phyloP scores from a whole-genome alignment of 2,797 vertebrate species.

The Hemibagrus guttatus region DNA sequence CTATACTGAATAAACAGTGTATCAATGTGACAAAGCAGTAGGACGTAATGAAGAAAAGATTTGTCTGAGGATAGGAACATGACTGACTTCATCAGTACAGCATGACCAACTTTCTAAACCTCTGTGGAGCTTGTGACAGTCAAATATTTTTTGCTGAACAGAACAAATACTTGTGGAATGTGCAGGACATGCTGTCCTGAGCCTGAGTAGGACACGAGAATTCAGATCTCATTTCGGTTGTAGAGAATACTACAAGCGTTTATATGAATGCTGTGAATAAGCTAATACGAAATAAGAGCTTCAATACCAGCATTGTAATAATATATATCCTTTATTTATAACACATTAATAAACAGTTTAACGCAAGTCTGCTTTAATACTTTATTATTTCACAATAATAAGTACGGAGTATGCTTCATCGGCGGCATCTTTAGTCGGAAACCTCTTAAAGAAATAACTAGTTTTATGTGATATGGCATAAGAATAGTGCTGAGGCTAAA shows the following conservation, averaged over 20 bases:
- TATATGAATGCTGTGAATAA: background rate
- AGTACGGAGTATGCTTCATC: background rate
- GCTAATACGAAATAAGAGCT: background rate
- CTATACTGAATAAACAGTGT: background rate
- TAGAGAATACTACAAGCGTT: background rate
- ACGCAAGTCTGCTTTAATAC: background rate
- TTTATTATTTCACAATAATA: background rate
- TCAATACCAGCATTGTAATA: background rate
- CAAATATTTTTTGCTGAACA: background rate
- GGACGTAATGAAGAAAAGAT: background rate
- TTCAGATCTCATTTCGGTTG: background rate
- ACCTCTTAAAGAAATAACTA: background rate
- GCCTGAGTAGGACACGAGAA: background rate
- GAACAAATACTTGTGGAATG: background rate
- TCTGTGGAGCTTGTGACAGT: background rate
- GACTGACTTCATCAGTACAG: background rate
- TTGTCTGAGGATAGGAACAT: background rate
- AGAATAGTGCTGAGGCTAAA: background rate
- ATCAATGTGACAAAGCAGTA: background rate
- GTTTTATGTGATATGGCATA: background rate
- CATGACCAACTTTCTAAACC: background rate
- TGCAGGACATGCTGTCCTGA: background rate
- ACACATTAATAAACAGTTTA: background rate
- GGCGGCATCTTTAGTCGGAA: background rate
- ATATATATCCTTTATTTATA: background rate